Conservation (phyloP, 2,797 vertebrate genomes). For the Megaceryle alcyon region DNA sequence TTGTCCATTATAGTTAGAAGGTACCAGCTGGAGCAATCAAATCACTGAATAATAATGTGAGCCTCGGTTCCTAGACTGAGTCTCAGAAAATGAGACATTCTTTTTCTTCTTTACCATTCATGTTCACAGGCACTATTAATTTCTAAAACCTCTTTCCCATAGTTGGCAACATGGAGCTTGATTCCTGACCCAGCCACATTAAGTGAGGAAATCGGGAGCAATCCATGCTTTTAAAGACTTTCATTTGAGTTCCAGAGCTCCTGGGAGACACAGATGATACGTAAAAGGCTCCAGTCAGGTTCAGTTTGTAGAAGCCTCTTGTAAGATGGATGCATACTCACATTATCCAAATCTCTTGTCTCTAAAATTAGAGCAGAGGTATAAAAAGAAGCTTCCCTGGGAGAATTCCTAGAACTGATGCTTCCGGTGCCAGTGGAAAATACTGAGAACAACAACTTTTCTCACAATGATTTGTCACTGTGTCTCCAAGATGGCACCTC, state of each 20-base stretch:
- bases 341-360: not conserved
- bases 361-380: constrained; percentile 39
- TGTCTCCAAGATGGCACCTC: not conserved
- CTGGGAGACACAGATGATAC: not conserved
- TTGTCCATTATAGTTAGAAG: not conserved
- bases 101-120: not conserved
- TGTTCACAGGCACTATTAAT: not conserved
- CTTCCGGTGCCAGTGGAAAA: not conserved
- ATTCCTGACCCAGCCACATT: not conserved
- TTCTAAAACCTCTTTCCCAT: not conserved
- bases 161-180: not conserved
- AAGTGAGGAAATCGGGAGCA: not conserved
- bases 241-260: not conserved
- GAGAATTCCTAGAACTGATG: constrained; percentile 35
- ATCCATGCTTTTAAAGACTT: not conserved
- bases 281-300: not conserved
- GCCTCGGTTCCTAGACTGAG: not conserved
- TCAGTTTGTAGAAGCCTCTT: not conserved
- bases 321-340: not conserved
- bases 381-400: constrained; percentile 28
- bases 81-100: not conserved
- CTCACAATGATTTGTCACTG: not conserved
- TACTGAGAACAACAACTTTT: constrained; percentile 17
- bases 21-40: not conserved
- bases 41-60: not conserved